A percentile compares a stretch with the other conserved stretches of the same genome.
Conservation (phyloP, 2,113 vertebrate species). For the Galbula dea region DNA sequence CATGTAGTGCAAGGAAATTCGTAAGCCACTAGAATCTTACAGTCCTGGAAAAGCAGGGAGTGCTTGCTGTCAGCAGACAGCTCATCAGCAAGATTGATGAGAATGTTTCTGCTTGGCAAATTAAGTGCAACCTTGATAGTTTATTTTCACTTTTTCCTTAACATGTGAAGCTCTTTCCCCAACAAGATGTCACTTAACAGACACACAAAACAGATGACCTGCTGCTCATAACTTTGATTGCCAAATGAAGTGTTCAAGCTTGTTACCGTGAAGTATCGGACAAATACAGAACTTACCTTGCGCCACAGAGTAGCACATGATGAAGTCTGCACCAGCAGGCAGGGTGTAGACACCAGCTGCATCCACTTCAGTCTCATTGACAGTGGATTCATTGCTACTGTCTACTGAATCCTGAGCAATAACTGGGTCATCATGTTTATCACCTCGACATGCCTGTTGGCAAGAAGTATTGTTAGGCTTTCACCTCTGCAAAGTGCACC, state of each 20-base stretch:
- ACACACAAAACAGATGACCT: neutral
- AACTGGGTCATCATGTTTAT: constrained; percentile 83
- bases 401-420: constrained; percentile 75
- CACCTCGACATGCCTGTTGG: constrained; percentile 88
- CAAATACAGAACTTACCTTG: constrained; percentile 77
- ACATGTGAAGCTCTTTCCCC: neutral
- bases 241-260: neutral
- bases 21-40: neutral
- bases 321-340: constrained; percentile 91
- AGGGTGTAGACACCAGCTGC: constrained; percentile 81
- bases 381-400: neutral
- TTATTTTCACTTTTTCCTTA: neutral
- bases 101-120: neutral
- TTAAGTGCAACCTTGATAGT: neutral
- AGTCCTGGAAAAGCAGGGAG: neutral
- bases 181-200: neutral
- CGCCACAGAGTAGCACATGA: constrained; percentile 98
- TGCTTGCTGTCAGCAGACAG: neutral
- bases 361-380: constrained; percentile 81
- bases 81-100: neutral
- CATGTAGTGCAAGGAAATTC: neutral
- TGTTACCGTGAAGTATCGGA: neutral
- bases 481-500: neutral
- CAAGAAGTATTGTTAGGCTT: neutral
- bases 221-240: neutral